Evolutionary conservation across 2,888 invertebrate genomes (phyloP).

Genomic region (Drosophila barbarae): DNA sequence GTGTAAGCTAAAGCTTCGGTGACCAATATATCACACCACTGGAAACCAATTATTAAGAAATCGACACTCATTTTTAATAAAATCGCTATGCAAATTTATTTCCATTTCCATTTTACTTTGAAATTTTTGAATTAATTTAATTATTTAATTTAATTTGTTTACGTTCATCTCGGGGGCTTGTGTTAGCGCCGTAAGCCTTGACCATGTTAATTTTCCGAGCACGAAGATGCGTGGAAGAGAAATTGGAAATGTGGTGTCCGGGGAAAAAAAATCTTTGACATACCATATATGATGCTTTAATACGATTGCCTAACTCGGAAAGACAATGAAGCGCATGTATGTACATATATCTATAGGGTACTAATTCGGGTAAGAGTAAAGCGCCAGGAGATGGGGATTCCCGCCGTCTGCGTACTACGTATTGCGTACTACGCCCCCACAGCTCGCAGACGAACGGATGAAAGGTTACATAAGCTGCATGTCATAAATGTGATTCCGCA

Average conservation of each 20-base stretch:
- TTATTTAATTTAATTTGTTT: constrained; percentile 53
- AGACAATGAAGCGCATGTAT: constrained; percentile 4
- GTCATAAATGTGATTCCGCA: constrained; percentile 16
- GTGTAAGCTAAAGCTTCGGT: constrained; percentile 1
- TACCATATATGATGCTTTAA: constrained; percentile 15
- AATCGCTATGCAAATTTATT: constrained; percentile 22
- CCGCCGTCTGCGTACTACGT: constrained; percentile 1
- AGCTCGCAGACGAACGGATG: constrained; percentile 6
- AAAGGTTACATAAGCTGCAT: constrained; percentile 27
- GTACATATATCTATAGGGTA: constrained; percentile 17
- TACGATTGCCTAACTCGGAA: constrained; percentile 27
- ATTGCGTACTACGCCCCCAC: constrained; percentile 21
- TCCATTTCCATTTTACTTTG: constrained; percentile 3
- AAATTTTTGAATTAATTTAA: constrained; percentile 52
- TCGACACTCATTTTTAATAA: constrained; percentile 24
- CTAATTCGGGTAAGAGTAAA: constrained; percentile 6
- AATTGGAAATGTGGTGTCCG: constrained; percentile 43
- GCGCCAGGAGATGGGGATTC: constrained; percentile 15
- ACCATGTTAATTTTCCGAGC: constrained; percentile 58
- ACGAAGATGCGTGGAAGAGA: constrained; percentile 53
- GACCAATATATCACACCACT: constrained; percentile 12
- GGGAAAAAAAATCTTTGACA: neutral
- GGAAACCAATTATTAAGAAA: constrained; percentile 33
- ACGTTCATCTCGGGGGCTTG: constrained; percentile 28
- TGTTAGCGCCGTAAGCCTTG: constrained; percentile 57